These are phyloP conservation scores for Suncus etruscus DNA, from an alignment of 2,113 vertebrate species.

Conservation along the genomic window DNA sequence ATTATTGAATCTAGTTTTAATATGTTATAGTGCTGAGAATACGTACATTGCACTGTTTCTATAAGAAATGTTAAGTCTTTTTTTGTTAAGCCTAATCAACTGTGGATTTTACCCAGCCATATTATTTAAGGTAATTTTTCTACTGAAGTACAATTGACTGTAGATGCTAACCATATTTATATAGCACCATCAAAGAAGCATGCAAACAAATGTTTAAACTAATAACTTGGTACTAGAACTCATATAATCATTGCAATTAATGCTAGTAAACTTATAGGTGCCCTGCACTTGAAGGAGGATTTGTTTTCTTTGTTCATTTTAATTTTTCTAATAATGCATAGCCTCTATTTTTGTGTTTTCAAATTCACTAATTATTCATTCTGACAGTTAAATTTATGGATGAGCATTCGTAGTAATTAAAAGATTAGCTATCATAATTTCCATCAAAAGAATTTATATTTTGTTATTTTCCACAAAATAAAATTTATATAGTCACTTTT, in stretches of 20 bases:
- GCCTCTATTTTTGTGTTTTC: neutral
- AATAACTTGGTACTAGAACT: neutral
- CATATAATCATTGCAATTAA: neutral
- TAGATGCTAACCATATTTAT: neutral
- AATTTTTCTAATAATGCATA: neutral
- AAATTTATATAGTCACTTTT: neutral
- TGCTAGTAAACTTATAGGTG: neutral
- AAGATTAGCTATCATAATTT: neutral
- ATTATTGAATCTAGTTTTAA: too few species aligned
- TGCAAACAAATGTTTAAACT: neutral
- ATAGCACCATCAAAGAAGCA: neutral
- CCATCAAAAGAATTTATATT: neutral
- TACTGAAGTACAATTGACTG: neutral
- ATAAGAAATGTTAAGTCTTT: neutral
- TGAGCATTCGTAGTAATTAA: neutral
- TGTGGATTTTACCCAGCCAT: neutral
- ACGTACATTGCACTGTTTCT: neutral
- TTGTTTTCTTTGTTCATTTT: neutral
- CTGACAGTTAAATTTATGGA: neutral
- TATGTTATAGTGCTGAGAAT: neutral
- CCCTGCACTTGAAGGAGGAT: neutral
- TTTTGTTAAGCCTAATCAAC: neutral
- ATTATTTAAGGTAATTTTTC: neutral
- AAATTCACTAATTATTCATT: neutral
- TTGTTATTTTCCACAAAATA: neutral